Evolutionary conservation across 2,888 invertebrate genomes (phyloP), one percentile per base, ranked within the genome.

Genomic region (Drepana falcataria): DNA sequence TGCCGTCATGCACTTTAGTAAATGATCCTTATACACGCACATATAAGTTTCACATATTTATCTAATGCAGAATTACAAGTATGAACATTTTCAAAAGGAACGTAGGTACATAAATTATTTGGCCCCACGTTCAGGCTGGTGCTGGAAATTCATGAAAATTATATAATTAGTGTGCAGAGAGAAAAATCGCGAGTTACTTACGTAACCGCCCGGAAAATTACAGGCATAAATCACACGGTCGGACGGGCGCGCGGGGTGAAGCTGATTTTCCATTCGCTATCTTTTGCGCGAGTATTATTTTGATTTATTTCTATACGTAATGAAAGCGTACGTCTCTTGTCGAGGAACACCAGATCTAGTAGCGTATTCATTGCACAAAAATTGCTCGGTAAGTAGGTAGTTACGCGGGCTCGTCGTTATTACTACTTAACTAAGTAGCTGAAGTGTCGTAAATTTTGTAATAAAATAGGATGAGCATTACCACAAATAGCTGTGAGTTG

Each of bases 181-280:
- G 86, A 89, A 90, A 88, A 89, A 88, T 88, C 82, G 86, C 83
- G 81, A 87, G 85, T 90, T 85, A 85, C 85, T 87, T 85, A 86
- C 84, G 85, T 84, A 87, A 87, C 85, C 87, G 83, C 78, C 85
- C 82, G 89, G 87, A 87, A 88, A 88, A 88, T 88, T 88, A 87
- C 87, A 72, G 77, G 83, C 87, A 88, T 88, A 88, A 88, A 88
- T 88, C 88, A 88, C 77, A 65, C 62, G 69, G 69, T 55, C 63
- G 65, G 68, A 65, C 59, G 75, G 73, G 73, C 64, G 77, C 73
- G 75, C 69, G 68, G 76, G 76, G 75, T 64, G 74, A 76, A 81
- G 79, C 81, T 85, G 90, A 87, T 87, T 89, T 90, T 89, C 87
- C 83, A 89, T 88, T 86, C 88, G 85, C 86, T 88, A 87, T 89